Evolutionary conservation across 2,113 vertebrate species (phyloP).

Genomic region (Thunnus maccoyii): DNA sequence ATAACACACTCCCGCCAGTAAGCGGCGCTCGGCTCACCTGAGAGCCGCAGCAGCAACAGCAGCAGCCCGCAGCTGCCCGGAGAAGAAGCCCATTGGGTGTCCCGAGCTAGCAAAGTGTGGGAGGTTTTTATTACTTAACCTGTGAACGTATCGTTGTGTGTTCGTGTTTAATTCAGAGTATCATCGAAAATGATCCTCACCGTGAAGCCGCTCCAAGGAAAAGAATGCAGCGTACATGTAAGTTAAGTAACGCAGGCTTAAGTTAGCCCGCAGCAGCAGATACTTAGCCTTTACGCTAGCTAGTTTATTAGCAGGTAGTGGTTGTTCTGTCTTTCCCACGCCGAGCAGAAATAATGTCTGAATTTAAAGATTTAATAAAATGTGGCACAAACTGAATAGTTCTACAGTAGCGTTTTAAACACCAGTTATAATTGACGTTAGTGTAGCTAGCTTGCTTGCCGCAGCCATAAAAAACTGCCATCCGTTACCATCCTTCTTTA

Average conservation of each 20-base stretch:
- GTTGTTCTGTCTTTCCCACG: not conserved
- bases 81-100: constrained; percentile 44
- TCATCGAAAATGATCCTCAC: constrained; percentile 84
- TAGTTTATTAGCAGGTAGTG: not conserved
- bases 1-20: constrained; percentile 1
- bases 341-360: not conserved
- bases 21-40: constrained; percentile 21
- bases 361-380: too few relatives aligned
- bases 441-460: not conserved
- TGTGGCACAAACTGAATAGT: too few relatives aligned
- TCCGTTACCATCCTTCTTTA: too few relatives aligned
- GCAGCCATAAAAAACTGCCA: not conserved
- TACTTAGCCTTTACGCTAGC: not conserved
- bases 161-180: constrained; percentile 1
- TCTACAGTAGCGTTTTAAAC: too few relatives aligned
- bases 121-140: not conserved
- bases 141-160: not conserved
- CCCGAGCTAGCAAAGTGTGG: constrained; percentile 34
- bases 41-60: not conserved
- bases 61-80: not conserved
- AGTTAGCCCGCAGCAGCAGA: not conserved
- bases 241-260: constrained; percentile 3
- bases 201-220: constrained; percentile 87
- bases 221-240: constrained; percentile 87
- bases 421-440: not conserved